phyloP scores from a whole-genome alignment of 2,797 vertebrate genomes.

The Melanotaenia nigrans region DNA sequence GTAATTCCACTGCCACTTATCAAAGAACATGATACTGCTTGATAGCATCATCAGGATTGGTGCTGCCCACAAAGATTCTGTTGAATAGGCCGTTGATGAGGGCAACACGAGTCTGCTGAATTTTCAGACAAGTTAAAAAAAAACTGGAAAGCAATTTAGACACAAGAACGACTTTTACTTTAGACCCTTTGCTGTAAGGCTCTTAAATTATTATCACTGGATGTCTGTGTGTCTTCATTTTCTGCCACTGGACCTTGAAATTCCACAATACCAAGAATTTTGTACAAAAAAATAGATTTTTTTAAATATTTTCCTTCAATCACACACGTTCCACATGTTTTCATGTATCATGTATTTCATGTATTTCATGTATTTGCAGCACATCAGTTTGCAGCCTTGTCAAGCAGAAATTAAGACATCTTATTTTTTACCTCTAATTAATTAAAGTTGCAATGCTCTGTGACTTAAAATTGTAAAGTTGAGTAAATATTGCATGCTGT shows the following conservation, averaged over 20 bases:
- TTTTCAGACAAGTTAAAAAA: constrained; percentile 27
- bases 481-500: no score
- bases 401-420: no score
- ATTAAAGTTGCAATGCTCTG: no score
- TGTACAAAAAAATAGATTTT: not conserved
- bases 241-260: not conserved
- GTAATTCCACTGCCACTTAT: constrained; percentile 18
- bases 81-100: constrained; percentile 35
- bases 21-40: constrained; percentile 33
- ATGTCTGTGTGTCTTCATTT: not conserved
- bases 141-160: constrained; percentile 7
- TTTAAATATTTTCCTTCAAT: not conserved
- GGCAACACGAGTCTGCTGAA: constrained; percentile 7
- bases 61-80: constrained; percentile 30
- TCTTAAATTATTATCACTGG: constrained; percentile 13
- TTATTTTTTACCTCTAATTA: no score
- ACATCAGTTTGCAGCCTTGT: no score
- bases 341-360: no score
- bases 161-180: constrained; percentile 12
- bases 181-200: not conserved
- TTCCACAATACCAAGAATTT: not conserved
- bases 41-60: constrained; percentile 34
- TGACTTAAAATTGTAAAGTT: no score
- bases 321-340: no score
- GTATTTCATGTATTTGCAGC: no score